Base-by-base conservation (phyloP, 2,888 invertebrate genomes). In the Belgica antarctica region DNA sequence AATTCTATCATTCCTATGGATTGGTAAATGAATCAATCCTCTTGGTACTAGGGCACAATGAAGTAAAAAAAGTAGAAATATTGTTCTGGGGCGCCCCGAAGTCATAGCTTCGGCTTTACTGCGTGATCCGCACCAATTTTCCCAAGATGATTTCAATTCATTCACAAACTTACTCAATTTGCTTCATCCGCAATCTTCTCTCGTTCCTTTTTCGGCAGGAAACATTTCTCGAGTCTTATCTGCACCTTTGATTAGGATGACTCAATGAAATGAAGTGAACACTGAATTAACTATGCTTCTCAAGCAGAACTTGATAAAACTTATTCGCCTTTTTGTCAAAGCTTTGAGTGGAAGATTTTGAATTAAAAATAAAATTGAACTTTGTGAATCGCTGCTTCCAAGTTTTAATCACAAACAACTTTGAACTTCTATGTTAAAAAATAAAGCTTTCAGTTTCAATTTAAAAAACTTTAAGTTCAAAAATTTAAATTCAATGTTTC, bases 11-110 rank as follows among this genome's bases (percentile, higher is more conserved):
- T 68, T 68, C 57, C 31, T 68, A 68, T 68, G 68, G 68, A 68
- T 68, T 68, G 68, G 68, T 57, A 68, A 68, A 57, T 68, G 52
- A 68, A 68, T 68, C 68, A 68, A 68, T 68, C 68, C 68, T 57
- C 52, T 31, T 3, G 34, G 68, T 17, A 68, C 52, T 28, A 66
- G 10, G 3, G 41, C 41, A 22, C 4, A 52, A 52, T 52, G 41
- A 41, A 41, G 41, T 52, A 22, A 7, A 52, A 12, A 12, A 22
- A 17, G 52, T 4, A 52, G n/a, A 61, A 61, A 61, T 24, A 61
- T 61, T 61, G 61, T 61, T 61, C 12, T 2, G 61, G 61, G 47
- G 47, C 17, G 10, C 8, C 25, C 15, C 3, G 52, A 17, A 52
- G 52, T 17, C 61, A 17, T 25, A 15, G 15, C 10, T 61, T 27